phyloP scores from a whole-genome alignment of 2,888 invertebrate species.

The Chaetogeoica ovagalla region DNA sequence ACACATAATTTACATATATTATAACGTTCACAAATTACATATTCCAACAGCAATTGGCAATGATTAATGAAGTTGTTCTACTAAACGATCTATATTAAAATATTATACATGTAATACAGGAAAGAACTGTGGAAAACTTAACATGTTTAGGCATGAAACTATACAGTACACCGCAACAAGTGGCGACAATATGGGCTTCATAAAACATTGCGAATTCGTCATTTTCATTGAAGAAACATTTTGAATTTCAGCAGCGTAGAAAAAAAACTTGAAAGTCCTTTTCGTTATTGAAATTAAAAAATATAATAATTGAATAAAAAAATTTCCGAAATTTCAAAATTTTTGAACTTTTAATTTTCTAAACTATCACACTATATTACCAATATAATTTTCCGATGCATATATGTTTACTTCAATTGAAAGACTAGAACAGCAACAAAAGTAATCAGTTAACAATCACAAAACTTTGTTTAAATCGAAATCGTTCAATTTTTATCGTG shows the following conservation, averaged over 20 bases:
- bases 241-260: background rate
- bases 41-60: background rate
- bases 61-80: background rate
- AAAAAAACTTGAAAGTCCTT: background rate
- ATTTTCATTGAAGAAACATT: too few relatives aligned
- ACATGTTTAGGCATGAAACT: background rate
- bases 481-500: too few relatives aligned
- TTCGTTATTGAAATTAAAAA: too few relatives aligned
- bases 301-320: too few relatives aligned
- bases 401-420: too few relatives aligned
- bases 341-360: too few relatives aligned
- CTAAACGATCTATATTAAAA: background rate
- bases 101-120: background rate
- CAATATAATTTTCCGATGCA: too few relatives aligned
- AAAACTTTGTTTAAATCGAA: too few relatives aligned
- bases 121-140: background rate
- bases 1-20: background rate
- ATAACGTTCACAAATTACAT: constrained; percentile 1
- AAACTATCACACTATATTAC: too few relatives aligned
- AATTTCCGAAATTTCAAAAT: too few relatives aligned
- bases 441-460: too few relatives aligned
- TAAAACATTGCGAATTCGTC: background rate
- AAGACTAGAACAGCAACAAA: too few relatives aligned
- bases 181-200: background rate
- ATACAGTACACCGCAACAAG: constrained; percentile 17